Evolutionary conservation across 2,797 vertebrate species (phyloP).

Genomic region (Cuniculus paca): DNA sequence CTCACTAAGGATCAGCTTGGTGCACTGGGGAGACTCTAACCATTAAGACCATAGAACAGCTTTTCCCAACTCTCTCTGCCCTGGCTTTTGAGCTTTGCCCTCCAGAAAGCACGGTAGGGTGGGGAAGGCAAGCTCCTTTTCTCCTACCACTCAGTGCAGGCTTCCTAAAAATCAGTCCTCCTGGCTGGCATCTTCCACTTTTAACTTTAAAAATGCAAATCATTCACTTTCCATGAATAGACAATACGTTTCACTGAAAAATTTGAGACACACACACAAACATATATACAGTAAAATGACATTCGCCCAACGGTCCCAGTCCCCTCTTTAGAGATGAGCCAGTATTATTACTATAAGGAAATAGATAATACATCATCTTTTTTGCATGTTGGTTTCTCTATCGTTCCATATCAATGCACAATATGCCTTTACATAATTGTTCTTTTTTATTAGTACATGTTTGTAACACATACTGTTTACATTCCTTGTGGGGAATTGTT

Average conservation of each 20-base stretch:
- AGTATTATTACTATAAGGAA: background rate
- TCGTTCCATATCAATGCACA: background rate
- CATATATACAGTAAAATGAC: background rate
- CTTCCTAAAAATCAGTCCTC: background rate
- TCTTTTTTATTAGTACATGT: background rate
- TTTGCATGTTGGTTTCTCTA: background rate
- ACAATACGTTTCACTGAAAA: background rate
- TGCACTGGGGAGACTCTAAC: background rate
- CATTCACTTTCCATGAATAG: background rate
- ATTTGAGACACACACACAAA: background rate
- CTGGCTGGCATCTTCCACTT: background rate
- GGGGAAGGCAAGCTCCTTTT: background rate
- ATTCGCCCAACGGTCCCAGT: background rate
- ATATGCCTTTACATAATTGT: background rate
- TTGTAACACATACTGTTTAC: background rate
- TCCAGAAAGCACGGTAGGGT: background rate
- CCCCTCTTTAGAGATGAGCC: background rate
- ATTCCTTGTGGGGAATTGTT: background rate
- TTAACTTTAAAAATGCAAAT: constrained; percentile 1
- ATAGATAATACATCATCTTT: background rate
- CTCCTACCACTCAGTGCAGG: background rate
- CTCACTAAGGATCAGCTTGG: background rate
- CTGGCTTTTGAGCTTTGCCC: background rate
- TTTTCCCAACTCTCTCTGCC: background rate
- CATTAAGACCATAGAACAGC: background rate